Evolutionary conservation across 2,888 invertebrate species (phyloP).

Genomic region (Calameuta idolon): DNA sequence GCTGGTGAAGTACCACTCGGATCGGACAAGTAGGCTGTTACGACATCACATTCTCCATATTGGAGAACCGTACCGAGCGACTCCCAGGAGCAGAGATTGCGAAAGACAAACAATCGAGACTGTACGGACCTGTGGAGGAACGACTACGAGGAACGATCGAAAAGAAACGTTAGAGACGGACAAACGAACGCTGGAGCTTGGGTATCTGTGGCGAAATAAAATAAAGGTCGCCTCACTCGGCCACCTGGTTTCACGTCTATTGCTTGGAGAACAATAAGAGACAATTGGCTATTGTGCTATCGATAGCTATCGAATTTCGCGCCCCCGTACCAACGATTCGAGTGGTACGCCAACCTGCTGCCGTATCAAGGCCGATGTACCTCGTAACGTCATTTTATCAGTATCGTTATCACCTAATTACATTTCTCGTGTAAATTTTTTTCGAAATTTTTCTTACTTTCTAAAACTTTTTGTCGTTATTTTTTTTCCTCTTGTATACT

Average conservation of each 20-base stretch:
- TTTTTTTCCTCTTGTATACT: background rate
- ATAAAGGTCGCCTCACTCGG: constrained; percentile 38
- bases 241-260: constrained; percentile 30
- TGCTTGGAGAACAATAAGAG: constrained; percentile 23
- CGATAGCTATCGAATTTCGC: constrained; percentile 43
- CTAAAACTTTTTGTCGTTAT: background rate
- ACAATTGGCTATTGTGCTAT: constrained; percentile 27
- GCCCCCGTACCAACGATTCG: background rate
- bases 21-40: constrained; percentile 48
- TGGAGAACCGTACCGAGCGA: constrained; percentile 46
- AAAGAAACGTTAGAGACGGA: constrained; percentile 6
- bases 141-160: constrained; percentile 9
- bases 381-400: background rate
- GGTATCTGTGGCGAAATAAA: constrained; percentile 37
- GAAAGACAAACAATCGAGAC: constrained; percentile 59
- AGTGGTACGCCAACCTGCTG: background rate
- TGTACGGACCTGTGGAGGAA: background rate
- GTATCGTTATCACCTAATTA: background rate
- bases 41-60: constrained; percentile 44
- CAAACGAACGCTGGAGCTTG: constrained; percentile 25
- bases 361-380: background rate
- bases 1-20: constrained; percentile 42
- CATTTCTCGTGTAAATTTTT: background rate
- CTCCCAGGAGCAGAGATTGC: constrained; percentile 54
- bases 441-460: background rate